Conservation (phyloP, 1,140 invertebrate genomes). For the Aphelinus certus region DNA sequence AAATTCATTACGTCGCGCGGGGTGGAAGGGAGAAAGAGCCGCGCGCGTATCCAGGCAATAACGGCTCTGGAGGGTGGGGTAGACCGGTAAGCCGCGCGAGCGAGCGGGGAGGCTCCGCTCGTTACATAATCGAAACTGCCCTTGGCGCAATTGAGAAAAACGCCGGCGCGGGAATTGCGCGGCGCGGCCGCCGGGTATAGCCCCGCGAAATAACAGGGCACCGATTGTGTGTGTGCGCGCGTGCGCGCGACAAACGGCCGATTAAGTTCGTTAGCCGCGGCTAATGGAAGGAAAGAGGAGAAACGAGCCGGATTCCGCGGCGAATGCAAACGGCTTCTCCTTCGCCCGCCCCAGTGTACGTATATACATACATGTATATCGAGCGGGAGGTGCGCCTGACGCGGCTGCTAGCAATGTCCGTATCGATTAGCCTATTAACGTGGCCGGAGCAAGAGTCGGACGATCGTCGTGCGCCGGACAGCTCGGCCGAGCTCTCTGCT, state of each 20-base stretch:
- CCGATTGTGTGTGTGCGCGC: background rate
- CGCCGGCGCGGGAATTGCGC: slow-evolving; percentile 21
- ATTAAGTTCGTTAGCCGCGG: slow-evolving; percentile 32
- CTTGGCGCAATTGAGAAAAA: slow-evolving; percentile 24
- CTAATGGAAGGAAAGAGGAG: slow-evolving; percentile 21
- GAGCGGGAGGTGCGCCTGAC: background rate
- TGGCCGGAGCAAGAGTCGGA: background rate
- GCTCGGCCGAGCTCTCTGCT: background rate
- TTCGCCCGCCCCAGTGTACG: background rate
- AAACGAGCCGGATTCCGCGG: slow-evolving; percentile 22
- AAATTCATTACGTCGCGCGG: slow-evolving; percentile 1
- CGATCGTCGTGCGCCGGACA: no score
- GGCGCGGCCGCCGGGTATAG: no score
- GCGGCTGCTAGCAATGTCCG: slow-evolving; percentile 29
- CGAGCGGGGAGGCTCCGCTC: background rate
- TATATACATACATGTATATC: background rate
- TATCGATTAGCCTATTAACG: slow-evolving; percentile 45
- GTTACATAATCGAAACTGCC: slow-evolving; percentile 26
- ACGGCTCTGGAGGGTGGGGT: slow-evolving; percentile 27
- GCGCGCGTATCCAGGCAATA: background rate
- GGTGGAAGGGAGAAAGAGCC: no score
- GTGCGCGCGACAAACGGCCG: slow-evolving; percentile 22
- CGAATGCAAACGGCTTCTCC: slow-evolving; percentile 21
- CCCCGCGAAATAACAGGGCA: background rate
- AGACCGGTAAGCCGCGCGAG: slow-evolving; percentile 9